Evolutionary conservation across 2,888 invertebrate species (phyloP).

Genomic region (Galeruca laticollis): DNA sequence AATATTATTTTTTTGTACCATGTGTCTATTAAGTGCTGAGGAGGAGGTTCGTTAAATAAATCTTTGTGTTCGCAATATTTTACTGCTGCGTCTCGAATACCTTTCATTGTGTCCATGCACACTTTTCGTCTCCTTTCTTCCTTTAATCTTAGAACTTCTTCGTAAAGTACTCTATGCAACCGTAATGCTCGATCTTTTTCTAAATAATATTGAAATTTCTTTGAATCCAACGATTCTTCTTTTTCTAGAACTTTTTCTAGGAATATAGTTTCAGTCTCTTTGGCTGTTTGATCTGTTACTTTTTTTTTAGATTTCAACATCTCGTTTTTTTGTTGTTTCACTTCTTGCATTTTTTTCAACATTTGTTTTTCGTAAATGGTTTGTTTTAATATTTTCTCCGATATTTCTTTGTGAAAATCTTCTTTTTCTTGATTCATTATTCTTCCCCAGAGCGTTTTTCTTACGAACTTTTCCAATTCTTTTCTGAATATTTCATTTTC

Average conservation of each 20-base stretch:
- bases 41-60: slow-evolving; percentile 64
- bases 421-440: slow-evolving; percentile 69
- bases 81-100: slow-evolving; percentile 70
- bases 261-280: slow-evolving; percentile 69
- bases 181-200: slow-evolving; percentile 69
- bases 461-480: slow-evolving; percentile 68
- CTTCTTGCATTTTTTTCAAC: slow-evolving; percentile 73
- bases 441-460: slow-evolving; percentile 69
- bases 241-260: slow-evolving; percentile 53
- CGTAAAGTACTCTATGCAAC: slow-evolving; percentile 69
- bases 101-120: slow-evolving; percentile 70
- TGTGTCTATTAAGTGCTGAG: slow-evolving; percentile 67
- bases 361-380: slow-evolving; percentile 77
- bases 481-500: slow-evolving; percentile 44
- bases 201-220: slow-evolving; percentile 58
- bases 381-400: slow-evolving; percentile 72
- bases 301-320: slow-evolving; percentile 70
- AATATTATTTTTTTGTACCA: slow-evolving; percentile 72
- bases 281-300: slow-evolving; percentile 68
- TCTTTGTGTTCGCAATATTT: slow-evolving; percentile 69
- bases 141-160: slow-evolving; percentile 69
- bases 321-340: slow-evolving; percentile 71
- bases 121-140: slow-evolving; percentile 68
- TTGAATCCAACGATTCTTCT: slow-evolving; percentile 50
- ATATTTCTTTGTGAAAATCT: slow-evolving; percentile 68